phyloP scores from a whole-genome alignment of 2,797 vertebrate species.

The Cossypha dichroa region DNA sequence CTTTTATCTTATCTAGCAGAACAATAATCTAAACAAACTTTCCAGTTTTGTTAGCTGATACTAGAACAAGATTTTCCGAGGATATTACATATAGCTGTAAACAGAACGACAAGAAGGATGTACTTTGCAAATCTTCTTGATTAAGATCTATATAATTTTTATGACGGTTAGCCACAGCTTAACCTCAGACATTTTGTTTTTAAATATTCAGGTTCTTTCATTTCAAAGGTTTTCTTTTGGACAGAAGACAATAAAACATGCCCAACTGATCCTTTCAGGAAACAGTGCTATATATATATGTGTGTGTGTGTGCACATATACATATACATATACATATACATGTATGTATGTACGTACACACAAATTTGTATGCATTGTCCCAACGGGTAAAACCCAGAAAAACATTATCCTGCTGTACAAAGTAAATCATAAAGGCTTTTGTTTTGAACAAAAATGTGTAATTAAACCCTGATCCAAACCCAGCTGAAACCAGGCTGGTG shows the following conservation, averaged over 20 bases:
- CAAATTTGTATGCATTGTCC: neutral
- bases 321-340: too few relatives aligned
- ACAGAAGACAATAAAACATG: neutral
- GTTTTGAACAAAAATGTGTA: neutral
- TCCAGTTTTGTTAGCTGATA: conserved; percentile 76
- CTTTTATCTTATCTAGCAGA: conserved; percentile 80
- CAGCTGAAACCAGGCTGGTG: neutral
- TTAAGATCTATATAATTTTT: conserved; percentile 70
- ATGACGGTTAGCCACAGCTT: conserved; percentile 38
- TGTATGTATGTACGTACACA: too few relatives aligned
- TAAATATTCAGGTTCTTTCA: conserved; percentile 44
- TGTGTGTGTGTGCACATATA: too few relatives aligned
- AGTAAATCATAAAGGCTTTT: neutral
- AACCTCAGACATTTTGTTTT: conserved; percentile 37
- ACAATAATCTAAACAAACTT: conserved; percentile 80
- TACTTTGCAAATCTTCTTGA: conserved; percentile 73
- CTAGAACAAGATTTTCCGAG: conserved; percentile 70
- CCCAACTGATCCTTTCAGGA: neutral
- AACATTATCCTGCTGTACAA: neutral
- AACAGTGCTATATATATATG: neutral
- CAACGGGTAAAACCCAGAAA: neutral
- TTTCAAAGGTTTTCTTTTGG: conserved; percentile 4
- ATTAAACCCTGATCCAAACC: neutral
- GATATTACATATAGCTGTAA: conserved; percentile 73
- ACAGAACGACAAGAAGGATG: conserved; percentile 67